Percentiles rank a stretch among this genome's conserved stretches.
phyloP scores from a whole-genome alignment of 2,113 vertebrate genomes.

The Casuarius casuarius region DNA sequence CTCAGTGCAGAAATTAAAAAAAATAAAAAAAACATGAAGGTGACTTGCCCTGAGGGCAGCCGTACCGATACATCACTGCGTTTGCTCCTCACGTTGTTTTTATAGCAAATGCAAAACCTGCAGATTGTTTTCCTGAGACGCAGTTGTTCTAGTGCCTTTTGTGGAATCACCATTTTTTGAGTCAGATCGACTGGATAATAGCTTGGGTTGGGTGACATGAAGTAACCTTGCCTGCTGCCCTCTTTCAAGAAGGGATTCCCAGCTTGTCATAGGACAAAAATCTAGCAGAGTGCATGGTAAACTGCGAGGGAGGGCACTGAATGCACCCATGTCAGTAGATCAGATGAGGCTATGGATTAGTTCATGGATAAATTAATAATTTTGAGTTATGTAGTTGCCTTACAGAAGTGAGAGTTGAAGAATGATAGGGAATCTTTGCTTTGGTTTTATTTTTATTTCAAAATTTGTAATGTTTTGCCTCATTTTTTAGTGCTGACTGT shows the following conservation, averaged over 20 bases:
- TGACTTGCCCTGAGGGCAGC: neutral
- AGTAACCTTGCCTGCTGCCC: neutral
- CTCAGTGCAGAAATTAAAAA: neutral
- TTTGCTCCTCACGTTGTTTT: neutral
- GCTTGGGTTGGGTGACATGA: neutral
- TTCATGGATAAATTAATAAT: neutral
- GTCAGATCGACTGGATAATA: neutral
- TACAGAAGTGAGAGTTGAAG: neutral
- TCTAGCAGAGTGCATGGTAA: accelerated
- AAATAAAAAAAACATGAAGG: neutral
- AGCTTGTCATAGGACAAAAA: accelerated
- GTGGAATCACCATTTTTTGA: neutral
- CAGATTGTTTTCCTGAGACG: neutral
- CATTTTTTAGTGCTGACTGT: neutral
- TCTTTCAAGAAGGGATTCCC: neutral
- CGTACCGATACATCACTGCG: accelerated
- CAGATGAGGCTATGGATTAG: neutral
- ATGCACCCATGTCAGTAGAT: accelerated
- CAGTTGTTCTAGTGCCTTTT: neutral
- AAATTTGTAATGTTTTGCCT: neutral
- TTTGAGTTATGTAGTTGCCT: neutral
- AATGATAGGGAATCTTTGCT: neutral
- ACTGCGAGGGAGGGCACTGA: too few species aligned
- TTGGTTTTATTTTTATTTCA: neutral
- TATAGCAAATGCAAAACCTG: neutral